Conservation (phyloP, 2,113 vertebrate genomes). For the Neolamprologus brichardi region DNA sequence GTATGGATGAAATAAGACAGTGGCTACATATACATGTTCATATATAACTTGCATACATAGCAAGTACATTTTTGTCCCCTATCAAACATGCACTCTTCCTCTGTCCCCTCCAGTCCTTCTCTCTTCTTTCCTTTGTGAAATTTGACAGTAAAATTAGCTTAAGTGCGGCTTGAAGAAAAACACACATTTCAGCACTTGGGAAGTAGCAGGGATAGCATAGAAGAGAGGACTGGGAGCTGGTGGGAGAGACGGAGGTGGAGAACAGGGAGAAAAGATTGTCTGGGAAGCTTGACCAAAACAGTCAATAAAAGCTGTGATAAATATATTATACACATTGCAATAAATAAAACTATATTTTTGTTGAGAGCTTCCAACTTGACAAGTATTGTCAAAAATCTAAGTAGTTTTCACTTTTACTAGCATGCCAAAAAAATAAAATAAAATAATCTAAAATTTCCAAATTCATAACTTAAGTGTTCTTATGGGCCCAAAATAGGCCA, state of each 20-base stretch:
- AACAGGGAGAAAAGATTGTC: background rate
- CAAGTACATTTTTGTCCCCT: slow-evolving; percentile 28
- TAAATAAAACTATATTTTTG: background rate
- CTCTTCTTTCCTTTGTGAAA: slow-evolving; percentile 20
- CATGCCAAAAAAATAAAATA: background rate
- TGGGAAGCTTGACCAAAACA: background rate
- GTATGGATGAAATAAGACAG: background rate
- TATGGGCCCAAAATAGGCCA: background rate
- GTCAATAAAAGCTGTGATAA: background rate
- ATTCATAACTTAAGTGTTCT: slow-evolving; percentile 8
- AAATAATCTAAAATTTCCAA: background rate
- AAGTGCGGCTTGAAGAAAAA: slow-evolving; percentile 53
- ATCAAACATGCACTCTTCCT: background rate
- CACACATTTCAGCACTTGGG: slow-evolving; percentile 47
- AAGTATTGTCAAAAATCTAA: background rate
- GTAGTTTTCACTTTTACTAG: background rate
- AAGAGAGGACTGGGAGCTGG: background rate
- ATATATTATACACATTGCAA: background rate
- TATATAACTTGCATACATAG: slow-evolving; percentile 4
- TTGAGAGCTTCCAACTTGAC: background rate
- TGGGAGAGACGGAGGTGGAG: background rate
- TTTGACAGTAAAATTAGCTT: slow-evolving; percentile 50
- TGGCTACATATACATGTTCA: background rate
- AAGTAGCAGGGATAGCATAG: background rate
- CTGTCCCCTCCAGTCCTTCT: background rate